phyloP scores from a whole-genome alignment of 2,888 invertebrate species.

The Suillia variegata region DNA sequence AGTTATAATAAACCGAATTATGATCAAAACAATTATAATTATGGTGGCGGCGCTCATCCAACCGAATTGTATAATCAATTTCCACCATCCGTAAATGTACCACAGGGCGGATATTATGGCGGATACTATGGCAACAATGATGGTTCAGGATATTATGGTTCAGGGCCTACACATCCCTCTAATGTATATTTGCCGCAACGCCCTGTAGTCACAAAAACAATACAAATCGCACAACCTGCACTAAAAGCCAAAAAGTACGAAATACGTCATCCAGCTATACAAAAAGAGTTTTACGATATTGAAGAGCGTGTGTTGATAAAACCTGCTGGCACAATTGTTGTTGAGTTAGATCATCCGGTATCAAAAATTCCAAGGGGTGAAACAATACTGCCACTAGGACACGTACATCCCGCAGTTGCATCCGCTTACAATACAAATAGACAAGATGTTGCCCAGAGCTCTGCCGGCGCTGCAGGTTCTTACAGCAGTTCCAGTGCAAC shows the following conservation, averaged over 20 bases:
- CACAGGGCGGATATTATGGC: slow-evolving; percentile 40
- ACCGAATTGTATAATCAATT: slow-evolving; percentile 43
- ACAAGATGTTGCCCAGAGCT: neutral
- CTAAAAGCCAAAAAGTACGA: slow-evolving; percentile 66
- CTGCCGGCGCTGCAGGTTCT: slow-evolving; percentile 15
- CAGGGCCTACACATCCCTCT: slow-evolving; percentile 33
- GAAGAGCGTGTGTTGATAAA: slow-evolving; percentile 67
- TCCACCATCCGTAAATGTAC: slow-evolving; percentile 43
- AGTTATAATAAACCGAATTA: slow-evolving; percentile 45
- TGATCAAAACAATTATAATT: slow-evolving; percentile 38
- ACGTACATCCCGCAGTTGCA: slow-evolving; percentile 34
- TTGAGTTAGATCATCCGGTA: slow-evolving; percentile 67
- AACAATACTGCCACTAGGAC: slow-evolving; percentile 45
- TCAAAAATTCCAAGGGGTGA: slow-evolving; percentile 64
- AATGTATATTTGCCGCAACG: slow-evolving; percentile 42
- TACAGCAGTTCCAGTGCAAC: slow-evolving; percentile 6
- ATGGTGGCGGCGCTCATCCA: slow-evolving; percentile 34
- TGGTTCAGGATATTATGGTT: slow-evolving; percentile 29
- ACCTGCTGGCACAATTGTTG: slow-evolving; percentile 67
- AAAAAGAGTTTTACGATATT: slow-evolving; percentile 70
- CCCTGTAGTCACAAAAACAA: slow-evolving; percentile 64
- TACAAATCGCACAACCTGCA: slow-evolving; percentile 67
- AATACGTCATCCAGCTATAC: slow-evolving; percentile 67
- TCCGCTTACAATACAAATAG: slow-evolving; percentile 19
- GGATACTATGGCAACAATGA: slow-evolving; percentile 35